Conservation (phyloP, 2,888 invertebrate species). For the Cistogaster globosa region DNA sequence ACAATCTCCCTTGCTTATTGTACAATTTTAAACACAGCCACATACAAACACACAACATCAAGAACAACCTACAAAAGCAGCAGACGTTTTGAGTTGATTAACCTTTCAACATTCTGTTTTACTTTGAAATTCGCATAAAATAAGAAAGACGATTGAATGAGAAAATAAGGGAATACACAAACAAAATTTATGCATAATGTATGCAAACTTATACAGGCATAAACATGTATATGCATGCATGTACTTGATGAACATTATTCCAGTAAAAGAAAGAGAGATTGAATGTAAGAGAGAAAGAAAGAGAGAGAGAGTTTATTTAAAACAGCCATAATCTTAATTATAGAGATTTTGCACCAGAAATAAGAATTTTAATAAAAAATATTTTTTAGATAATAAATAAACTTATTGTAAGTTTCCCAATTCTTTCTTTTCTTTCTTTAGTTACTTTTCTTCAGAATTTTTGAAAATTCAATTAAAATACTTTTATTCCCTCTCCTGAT, state of each 20-base stretch:
- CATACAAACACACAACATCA: constrained; percentile 19
- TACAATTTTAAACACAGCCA: background rate
- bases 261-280: background rate
- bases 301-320: background rate
- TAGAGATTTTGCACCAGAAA: background rate
- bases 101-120: constrained; percentile 81
- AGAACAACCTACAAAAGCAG: constrained; percentile 67
- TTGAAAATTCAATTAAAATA: background rate
- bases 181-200: constrained; percentile 24
- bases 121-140: constrained; percentile 60
- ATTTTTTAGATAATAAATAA: background rate
- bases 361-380: background rate
- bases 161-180: constrained; percentile 36
- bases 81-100: constrained; percentile 79
- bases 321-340: background rate
- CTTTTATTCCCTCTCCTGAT: background rate
- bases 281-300: background rate
- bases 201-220: too few species aligned
- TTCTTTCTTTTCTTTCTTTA: background rate
- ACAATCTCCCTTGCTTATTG: constrained; percentile 40
- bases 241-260: background rate
- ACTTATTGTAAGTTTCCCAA: background rate
- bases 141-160: constrained; percentile 16
- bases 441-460: background rate
- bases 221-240: background rate